phyloP scores from a whole-genome alignment of 2,888 invertebrate species.

The Chirona hameri region DNA sequence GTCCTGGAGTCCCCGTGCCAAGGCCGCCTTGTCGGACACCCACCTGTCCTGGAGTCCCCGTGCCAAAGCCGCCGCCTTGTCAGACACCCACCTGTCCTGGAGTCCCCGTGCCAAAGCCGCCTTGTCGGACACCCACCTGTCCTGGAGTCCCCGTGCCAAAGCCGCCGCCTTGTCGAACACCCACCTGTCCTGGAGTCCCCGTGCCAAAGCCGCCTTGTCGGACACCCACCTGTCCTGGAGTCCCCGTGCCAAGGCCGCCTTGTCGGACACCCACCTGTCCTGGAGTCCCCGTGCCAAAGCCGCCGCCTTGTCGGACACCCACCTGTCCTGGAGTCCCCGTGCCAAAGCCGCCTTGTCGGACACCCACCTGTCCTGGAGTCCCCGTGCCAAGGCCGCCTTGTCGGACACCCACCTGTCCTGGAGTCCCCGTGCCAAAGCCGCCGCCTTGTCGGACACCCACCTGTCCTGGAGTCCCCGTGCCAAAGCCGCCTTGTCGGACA shows the following conservation, averaged over 20 bases:
- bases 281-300: slow-evolving; percentile 39
- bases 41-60: slow-evolving; percentile 38
- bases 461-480: slow-evolving; percentile 38
- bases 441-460: neutral
- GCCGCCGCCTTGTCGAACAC: neutral
- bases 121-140: neutral
- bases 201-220: slow-evolving; percentile 37
- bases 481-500: too few relatives aligned
- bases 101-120: slow-evolving; percentile 38
- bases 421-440: slow-evolving; percentile 39
- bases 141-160: slow-evolving; percentile 38
- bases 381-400: slow-evolving; percentile 37
- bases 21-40: neutral
- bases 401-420: neutral
- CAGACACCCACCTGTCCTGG: neutral
- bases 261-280: neutral
- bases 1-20: slow-evolving; percentile 38
- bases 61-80: too few relatives aligned
- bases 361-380: neutral
- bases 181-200: neutral
- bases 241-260: slow-evolving; percentile 38
- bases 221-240: neutral
- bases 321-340: slow-evolving; percentile 38
- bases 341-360: too few relatives aligned
- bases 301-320: neutral